Conservation (phyloP, 1,140 invertebrate genomes). For the Leptinotarsa defecta region DNA sequence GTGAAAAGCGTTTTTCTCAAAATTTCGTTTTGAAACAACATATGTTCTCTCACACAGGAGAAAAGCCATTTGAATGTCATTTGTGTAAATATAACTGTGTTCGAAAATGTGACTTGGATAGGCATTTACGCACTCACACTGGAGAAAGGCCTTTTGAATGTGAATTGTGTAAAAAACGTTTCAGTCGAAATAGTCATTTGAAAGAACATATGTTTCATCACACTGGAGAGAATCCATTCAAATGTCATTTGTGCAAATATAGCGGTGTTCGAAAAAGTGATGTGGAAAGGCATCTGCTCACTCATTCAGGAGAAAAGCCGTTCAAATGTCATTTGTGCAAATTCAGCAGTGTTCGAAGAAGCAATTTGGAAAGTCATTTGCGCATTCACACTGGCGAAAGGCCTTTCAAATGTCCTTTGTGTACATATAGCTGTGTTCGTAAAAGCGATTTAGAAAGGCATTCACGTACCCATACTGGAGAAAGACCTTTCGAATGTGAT, state of each 20-base stretch:
- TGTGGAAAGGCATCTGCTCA: constrained; percentile 57
- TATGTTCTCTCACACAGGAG: background rate
- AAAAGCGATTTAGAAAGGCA: background rate
- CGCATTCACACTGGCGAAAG: background rate
- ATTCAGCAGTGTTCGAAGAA: background rate
- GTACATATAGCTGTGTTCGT: background rate
- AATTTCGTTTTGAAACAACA: background rate
- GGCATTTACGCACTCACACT: background rate
- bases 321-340: constrained; percentile 64
- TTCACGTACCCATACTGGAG: background rate
- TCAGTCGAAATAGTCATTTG: background rate
- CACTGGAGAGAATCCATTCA: constrained; percentile 35
- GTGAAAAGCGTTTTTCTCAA: background rate
- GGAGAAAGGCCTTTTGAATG: constrained; percentile 8
- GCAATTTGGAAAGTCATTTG: background rate
- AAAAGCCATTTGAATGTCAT: constrained; percentile 43
- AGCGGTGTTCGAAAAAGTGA: constrained; percentile 49
- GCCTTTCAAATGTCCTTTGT: background rate
- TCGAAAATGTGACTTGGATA: background rate
- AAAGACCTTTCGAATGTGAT: constrained; percentile 8
- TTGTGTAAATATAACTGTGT: background rate
- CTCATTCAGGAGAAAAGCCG: constrained; percentile 61
- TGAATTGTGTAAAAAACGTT: background rate
- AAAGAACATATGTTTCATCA: background rate
- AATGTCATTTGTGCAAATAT: constrained; percentile 39